Evolutionary conservation across 2,113 vertebrate genomes (phyloP).

Genomic region (Camarhynchus parvulus): DNA sequence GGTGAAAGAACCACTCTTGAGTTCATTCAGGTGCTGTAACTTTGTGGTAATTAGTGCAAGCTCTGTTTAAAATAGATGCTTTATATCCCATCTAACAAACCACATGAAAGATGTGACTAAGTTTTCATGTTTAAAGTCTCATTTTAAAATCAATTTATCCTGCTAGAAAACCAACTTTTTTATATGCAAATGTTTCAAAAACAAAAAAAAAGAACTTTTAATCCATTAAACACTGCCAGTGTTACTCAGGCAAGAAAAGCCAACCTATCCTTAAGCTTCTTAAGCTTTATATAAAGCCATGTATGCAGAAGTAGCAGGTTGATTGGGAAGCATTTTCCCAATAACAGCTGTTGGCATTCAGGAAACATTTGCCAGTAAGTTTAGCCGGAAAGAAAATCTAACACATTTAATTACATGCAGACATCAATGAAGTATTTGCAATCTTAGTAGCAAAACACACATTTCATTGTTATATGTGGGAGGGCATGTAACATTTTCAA

Average conservation of each 20-base stretch:
- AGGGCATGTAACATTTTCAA: slow-evolving; percentile 25
- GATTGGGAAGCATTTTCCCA: background rate
- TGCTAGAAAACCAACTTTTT: background rate
- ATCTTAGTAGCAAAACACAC: slow-evolving; percentile 34
- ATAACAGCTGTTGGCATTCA: slow-evolving; percentile 54
- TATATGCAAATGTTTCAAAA: background rate
- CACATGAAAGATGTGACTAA: background rate
- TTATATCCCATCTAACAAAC: background rate
- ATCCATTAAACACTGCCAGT: background rate
- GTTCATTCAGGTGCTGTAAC: background rate
- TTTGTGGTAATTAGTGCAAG: background rate
- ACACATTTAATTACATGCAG: slow-evolving; percentile 29
- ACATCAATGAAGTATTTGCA: slow-evolving; percentile 57
- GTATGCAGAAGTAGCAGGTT: background rate
- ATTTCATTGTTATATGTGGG: slow-evolving; percentile 23
- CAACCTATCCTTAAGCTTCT: background rate
- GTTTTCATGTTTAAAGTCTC: background rate
- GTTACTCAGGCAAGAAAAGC: background rate
- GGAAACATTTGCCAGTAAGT: slow-evolving; percentile 30
- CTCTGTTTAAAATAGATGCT: background rate
- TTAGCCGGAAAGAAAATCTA: slow-evolving; percentile 20
- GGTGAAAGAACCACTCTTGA: background rate
- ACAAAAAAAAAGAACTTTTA: background rate
- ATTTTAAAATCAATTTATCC: background rate
- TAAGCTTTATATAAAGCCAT: background rate